Evolutionary conservation across 2,113 vertebrate genomes (phyloP), one percentile per base, ranked within the genome.

Genomic region (Noturus placidus): DNA sequence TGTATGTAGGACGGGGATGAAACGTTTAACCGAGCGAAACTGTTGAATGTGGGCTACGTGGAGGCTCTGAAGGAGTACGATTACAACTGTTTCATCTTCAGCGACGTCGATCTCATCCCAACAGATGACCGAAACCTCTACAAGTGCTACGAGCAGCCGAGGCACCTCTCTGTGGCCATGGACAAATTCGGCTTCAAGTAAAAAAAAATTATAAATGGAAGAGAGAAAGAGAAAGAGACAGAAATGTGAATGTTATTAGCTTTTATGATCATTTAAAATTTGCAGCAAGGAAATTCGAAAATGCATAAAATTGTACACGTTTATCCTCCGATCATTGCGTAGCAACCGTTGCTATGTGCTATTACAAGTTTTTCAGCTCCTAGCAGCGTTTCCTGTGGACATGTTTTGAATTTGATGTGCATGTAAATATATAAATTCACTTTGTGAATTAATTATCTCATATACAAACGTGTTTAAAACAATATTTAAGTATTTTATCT

Each of bases 131-230:
- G 91, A 13, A 97, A 97, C 77, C 90, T 87, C 89, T 97, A 97
- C 92, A 95, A 93, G 88, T 97, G 96, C 87, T 96, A 93, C 74
- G 92, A 92, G 79, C 96, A 97, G 90, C 96, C 96, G 4, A 92
- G 96, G 70, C 96, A 97, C 88, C 94, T 97, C 83, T 96, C 96
- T 61, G 96, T 97, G 14, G 95, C 96, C 2, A 95, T 97, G 94
- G 97, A 97, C 92, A 97, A 97, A 83, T 97, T 96, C 52, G 94
- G 95, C 88, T 97, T 96, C 90, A 93, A 93, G 96, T 97, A 50
- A 77, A 15, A 25, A 76, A 25, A 11, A 11, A 15, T 1, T 7
- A 13, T 46, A 46, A 22, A 72, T 17, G 10, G 10, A 6, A 20
- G 8, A 38, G 72, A 46, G 17, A 38, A 8, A 8, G 9, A 14